A percentile compares a stretch with the other conserved stretches of the same genome.
Conservation (phyloP, 2,888 invertebrate species). For the Tromatobia lineatoria region DNA sequence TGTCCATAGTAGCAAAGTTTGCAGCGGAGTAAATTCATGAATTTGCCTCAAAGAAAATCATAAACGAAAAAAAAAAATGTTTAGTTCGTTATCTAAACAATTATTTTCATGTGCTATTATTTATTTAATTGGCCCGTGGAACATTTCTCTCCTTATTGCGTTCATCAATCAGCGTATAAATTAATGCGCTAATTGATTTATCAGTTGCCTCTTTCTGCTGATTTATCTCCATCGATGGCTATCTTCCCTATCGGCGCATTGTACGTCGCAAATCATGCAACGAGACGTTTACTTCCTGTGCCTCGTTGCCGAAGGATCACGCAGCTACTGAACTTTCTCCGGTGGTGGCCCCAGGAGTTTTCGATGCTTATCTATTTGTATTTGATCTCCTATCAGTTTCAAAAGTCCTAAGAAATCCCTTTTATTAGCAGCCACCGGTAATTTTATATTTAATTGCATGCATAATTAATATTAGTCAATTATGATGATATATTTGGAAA, state of each 20-base stretch:
- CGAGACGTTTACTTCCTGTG: slow-evolving; percentile 12
- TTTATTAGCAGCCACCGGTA: neutral
- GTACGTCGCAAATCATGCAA: slow-evolving; percentile 27
- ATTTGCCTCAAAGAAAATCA: no score
- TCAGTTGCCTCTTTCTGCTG: neutral
- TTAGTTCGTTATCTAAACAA: neutral
- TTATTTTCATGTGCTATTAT: neutral
- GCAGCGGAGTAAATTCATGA: no score
- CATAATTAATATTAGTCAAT: neutral
- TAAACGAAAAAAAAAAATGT: no score
- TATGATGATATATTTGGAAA: neutral
- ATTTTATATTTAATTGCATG: neutral
- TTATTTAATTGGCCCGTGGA: neutral
- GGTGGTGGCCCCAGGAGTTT: slow-evolving; percentile 66
- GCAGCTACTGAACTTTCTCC: slow-evolving; percentile 72
- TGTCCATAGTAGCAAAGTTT: no score
- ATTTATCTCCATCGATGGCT: neutral
- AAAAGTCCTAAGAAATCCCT: slow-evolving; percentile 20
- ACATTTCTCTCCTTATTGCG: neutral
- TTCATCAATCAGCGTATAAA: neutral
- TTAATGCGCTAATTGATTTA: neutral
- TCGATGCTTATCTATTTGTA: slow-evolving; percentile 74
- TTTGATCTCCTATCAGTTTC: slow-evolving; percentile 71
- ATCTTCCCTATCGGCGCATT: slow-evolving; percentile 67
- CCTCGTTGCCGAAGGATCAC: slow-evolving; percentile 31